phyloP scores from a whole-genome alignment of 2,797 vertebrate species.

The Epinephelus coioides region DNA sequence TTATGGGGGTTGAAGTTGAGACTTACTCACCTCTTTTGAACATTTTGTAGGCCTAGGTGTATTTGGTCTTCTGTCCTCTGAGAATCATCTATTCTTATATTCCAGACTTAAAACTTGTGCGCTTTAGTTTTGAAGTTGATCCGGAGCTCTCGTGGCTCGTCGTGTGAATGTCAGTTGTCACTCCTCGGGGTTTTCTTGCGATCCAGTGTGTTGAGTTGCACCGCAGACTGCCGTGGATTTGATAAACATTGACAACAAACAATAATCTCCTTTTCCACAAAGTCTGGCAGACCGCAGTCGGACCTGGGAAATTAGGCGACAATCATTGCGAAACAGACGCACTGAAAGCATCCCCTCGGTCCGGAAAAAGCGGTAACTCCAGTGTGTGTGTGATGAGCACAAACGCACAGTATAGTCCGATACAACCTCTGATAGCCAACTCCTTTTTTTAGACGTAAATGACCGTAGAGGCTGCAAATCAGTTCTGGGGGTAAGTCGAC shows the following conservation, averaged over 20 bases:
- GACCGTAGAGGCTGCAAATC: conserved; percentile 54
- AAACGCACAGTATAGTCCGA: conserved; percentile 33
- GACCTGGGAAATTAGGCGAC: conserved; percentile 48
- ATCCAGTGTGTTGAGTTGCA: conserved; percentile 42
- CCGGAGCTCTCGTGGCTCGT: conserved; percentile 46
- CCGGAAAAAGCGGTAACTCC: conserved; percentile 52
- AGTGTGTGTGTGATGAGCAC: conserved; percentile 9
- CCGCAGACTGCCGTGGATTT: conserved; percentile 21
- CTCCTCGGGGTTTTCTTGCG: conserved; percentile 60
- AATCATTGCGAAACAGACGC: conserved; percentile 40
- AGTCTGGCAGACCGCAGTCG: conserved; percentile 62
- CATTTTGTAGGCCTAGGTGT: conserved; percentile 84
- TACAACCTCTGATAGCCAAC: conserved; percentile 49
- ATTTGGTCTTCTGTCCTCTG: conserved; percentile 72
- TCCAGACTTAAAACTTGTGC: conserved; percentile 80
- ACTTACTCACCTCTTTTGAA: conserved; percentile 86
- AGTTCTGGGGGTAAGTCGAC: conserved; percentile 51
- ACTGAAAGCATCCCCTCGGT: conserved; percentile 48
- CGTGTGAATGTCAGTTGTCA: conserved; percentile 63
- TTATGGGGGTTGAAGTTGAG: conserved; percentile 50
- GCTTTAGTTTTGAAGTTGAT: conserved; percentile 76
- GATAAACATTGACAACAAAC: conserved; percentile 43
- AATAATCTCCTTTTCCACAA: conserved; percentile 56
- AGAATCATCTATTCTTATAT: conserved; percentile 86
- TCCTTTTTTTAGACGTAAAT: conserved; percentile 57